Evolutionary conservation across 2,888 invertebrate genomes (phyloP).

Genomic region (Icerya purchasi): DNA sequence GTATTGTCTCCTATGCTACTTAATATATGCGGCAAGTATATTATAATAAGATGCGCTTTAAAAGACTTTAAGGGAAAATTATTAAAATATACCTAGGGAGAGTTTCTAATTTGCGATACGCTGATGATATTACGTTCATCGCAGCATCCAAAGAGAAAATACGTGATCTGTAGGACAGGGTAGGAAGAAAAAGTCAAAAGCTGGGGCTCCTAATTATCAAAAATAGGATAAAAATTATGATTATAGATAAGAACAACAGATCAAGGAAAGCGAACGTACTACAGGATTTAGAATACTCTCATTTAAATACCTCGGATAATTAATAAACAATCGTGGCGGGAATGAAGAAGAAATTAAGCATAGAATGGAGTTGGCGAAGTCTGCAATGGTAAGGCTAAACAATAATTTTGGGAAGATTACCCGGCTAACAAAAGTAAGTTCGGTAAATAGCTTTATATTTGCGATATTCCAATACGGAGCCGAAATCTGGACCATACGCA

Average conservation of each 20-base stretch:
- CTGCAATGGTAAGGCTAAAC: no score
- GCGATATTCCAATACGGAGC: no score
- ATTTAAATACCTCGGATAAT: neutral
- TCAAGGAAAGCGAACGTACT: neutral
- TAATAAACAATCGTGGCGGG: neutral
- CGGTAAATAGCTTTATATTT: no score
- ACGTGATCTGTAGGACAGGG: neutral
- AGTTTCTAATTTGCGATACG: neutral
- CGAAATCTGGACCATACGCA: neutral
- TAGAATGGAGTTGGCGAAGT: no score
- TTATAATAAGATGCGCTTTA: no score
- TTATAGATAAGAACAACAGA: neutral
- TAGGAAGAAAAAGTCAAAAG: neutral
- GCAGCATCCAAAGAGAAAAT: neutral
- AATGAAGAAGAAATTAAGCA: neutral
- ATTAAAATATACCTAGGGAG: no score
- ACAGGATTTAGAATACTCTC: neutral
- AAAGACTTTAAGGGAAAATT: no score
- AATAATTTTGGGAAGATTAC: no score
- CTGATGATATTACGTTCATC: neutral
- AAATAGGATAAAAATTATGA: neutral
- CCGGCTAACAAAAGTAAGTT: no score
- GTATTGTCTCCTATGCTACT: no score
- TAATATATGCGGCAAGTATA: no score
- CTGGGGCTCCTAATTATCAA: neutral